These are phyloP conservation scores for Ornithoptera priamus DNA, from an alignment of 2,888 invertebrate genomes.

Conservation along the genomic window DNA sequence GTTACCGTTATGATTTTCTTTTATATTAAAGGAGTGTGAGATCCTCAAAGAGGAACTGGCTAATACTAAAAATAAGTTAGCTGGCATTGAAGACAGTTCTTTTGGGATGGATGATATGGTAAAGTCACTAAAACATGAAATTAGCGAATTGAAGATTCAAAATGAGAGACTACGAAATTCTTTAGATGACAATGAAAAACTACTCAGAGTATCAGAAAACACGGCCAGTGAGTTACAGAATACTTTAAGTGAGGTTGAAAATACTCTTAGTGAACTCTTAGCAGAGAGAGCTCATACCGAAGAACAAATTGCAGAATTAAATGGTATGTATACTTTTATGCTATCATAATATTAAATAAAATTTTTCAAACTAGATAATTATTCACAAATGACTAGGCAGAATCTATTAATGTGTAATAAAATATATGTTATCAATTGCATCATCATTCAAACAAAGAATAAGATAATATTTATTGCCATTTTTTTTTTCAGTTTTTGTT, in stretches of 20 bases:
- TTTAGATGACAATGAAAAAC: constrained; percentile 82
- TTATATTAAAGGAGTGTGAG: constrained; percentile 81
- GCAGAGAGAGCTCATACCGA: constrained; percentile 68
- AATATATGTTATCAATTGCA: too few species aligned
- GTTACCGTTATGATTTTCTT: background rate
- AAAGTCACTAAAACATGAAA: constrained; percentile 82
- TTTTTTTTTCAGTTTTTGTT: too few species aligned
- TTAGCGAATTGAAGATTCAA: constrained; percentile 76
- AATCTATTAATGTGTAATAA: too few species aligned
- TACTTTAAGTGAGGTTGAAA: constrained; percentile 85
- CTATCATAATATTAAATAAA: background rate
- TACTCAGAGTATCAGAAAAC: constrained; percentile 84
- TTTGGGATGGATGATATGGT: constrained; percentile 87
- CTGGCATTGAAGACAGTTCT: constrained; percentile 85
- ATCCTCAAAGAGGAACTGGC: constrained; percentile 82
- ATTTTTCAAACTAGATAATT: background rate
- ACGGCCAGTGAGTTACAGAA: constrained; percentile 91
- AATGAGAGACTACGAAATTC: constrained; percentile 83
- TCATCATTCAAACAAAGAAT: too few species aligned
- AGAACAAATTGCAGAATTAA: constrained; percentile 74
- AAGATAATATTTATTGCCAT: too few species aligned
- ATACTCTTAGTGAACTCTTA: constrained; percentile 83
- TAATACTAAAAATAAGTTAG: constrained; percentile 79
- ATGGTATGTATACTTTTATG: constrained; percentile 48
- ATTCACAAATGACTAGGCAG: background rate